phyloP scores from a whole-genome alignment of 2,888 invertebrate genomes.

The Heliconius ismenius region DNA sequence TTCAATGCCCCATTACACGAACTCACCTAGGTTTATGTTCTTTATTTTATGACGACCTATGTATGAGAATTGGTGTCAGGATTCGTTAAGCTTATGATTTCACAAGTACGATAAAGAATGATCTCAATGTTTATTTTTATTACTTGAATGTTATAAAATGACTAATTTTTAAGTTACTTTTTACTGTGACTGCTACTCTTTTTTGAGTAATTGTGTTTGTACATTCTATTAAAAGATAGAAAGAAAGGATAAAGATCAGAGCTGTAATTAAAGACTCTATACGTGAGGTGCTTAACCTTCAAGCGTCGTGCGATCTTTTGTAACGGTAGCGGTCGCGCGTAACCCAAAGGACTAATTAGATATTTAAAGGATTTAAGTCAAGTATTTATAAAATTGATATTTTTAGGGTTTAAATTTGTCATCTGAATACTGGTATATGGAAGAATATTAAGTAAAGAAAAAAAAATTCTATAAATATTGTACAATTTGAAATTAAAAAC shows the following conservation, averaged over 20 bases:
- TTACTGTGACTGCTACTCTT: neutral
- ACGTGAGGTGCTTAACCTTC: neutral
- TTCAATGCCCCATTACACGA: conserved; percentile 41
- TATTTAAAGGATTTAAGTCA: too few relatives aligned
- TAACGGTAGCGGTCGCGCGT: too few relatives aligned
- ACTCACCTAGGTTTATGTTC: conserved; percentile 42
- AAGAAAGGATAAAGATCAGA: neutral
- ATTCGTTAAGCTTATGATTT: conserved; percentile 32
- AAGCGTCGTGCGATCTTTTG: too few relatives aligned
- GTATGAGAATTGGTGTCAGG: conserved; percentile 29
- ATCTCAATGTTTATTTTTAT: conserved; percentile 10
- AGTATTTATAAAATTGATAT: too few relatives aligned
- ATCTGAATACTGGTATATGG: too few relatives aligned
- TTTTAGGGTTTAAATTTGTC: too few relatives aligned
- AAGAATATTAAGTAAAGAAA: too few relatives aligned
- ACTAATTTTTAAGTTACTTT: neutral
- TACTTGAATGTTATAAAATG: neutral
- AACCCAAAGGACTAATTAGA: too few relatives aligned
- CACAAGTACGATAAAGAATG: conserved; percentile 17
- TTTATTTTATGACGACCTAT: conserved; percentile 29
- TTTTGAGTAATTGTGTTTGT: neutral
- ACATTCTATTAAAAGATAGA: neutral
- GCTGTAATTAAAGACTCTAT: neutral
- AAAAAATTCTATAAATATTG: too few relatives aligned
- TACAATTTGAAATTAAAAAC: too few relatives aligned